Base-by-base conservation (phyloP, 1,140 invertebrate species). In the Drosophila ercepeae region DNA sequence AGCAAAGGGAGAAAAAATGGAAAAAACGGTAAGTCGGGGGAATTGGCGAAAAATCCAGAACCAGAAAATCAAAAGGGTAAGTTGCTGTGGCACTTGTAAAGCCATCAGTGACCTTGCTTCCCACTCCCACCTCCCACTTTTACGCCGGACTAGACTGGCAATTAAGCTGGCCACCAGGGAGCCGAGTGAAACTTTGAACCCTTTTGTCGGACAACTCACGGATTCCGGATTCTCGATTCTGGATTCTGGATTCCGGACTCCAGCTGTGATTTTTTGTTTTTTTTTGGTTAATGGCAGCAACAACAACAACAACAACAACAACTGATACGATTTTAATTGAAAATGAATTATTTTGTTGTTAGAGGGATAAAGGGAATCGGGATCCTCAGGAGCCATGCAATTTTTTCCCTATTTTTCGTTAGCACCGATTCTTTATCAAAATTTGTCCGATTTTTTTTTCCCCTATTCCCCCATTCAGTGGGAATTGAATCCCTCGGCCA, bases 271-370 rank as follows among this genome's bases (percentile, higher is more conserved):
- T 65, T 45, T n/a, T 18, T 18, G 16, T n/a, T n/a, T n/a, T n/a
- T n/a, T 65, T 61, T 68, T 58, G 71, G 61, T 74, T 73, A 76
- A 76, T 84, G 61, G 51, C 71, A 72, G 41, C 51, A 3, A 4
- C 34, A 42, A 55, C 54, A 51, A 46, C 63, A 75, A 74, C 70
- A 39, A 16, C 34, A 48, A 57, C 54, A 51, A 51, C 70, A 75
- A 76, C 67, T 90, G 88, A 88, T 90, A 68, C 75, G 75, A 64
- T 79, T 90, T 90, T 90, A 90, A 90, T 90, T 90, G 88, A 84
- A 90, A 90, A 75, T 89, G 82, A 88, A 88, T 90, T 90, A 84
- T 90, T 83, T 86, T 83, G 86, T 74, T 79, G 78, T 68, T 89
- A 73, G 74, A 75, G 75, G 14, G 58, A 61, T 41, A 18, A 58